Conservation (phyloP, 2,113 vertebrate genomes). For the human region GRCh38 chr6:60974001-60974500, state of each 20-base stretch:
- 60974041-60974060: slow-evolving; percentile 6
- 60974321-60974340: not conserved
- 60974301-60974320: not conserved
- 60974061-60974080: not conserved
- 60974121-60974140: not conserved
- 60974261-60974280: not conserved
- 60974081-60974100: slow-evolving; percentile 1
- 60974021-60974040: not conserved
- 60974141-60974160: fast-evolving
- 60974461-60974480: not conserved
- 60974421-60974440: not conserved
- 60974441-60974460: not conserved
- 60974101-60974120: slow-evolving; percentile 21
- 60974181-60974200: not conserved
- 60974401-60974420: not conserved
- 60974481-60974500: not conserved
- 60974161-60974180: too few relatives aligned
- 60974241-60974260: not conserved
- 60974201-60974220: slow-evolving; percentile 18
- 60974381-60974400: not conserved
- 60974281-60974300: not conserved
- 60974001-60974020: not conserved
- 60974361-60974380: not conserved
- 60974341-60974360: not conserved
- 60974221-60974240: not conserved